Base-by-base conservation (phyloP, 2,797 vertebrate species). In the Danio aesculapii region DNA sequence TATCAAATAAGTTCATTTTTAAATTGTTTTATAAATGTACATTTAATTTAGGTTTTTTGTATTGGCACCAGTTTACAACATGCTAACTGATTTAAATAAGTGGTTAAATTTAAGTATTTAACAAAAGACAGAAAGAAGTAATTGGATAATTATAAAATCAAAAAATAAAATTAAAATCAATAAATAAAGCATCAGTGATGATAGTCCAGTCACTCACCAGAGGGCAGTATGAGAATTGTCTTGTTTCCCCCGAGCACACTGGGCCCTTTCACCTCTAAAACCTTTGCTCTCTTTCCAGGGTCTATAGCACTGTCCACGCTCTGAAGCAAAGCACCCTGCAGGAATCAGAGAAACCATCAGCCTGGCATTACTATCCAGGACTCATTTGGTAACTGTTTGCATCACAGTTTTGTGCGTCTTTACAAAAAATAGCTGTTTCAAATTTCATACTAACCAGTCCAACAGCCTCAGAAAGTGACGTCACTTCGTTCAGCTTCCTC, bases 151-250 rank as follows among this genome's bases (percentile, higher is more conserved):
- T 30, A 30, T 30, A 30, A 30, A 30, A 30, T 30, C 30, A 30
- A 30, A 30, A 30, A 30, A 68, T n/a, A n/a, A n/a, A n/a, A n/a
- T n/a, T n/a, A 49, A 67, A 49, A 14, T 39, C 1, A 5, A 69
- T 17, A 6, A 43, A 39, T n/a, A n/a, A 49, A 12, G 16, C 41
- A 59, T 46, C 13, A 69, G 39, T 49, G 13, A 16, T 11, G 16
- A 39, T 44, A 16, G 68, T 19, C 14, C 44, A 0, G 13, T 47
- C 7, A 93, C 93, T 88, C 89, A 98, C 98, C 98, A 92, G 97
- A 96, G 59, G 97, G 96, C 93, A 99, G 92, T 84, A 99, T 93
- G 85, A 98, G 90, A 87, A 98, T 94, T 89, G 97, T 97, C 93
- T 95, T 96, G 84, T 95, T 86, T 50, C 85, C 93, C 67, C 95